Evolutionary conservation across 2,888 invertebrate genomes (phyloP), one percentile per base, ranked within the genome.

Genomic region (Petrolisthes manimaculis): DNA sequence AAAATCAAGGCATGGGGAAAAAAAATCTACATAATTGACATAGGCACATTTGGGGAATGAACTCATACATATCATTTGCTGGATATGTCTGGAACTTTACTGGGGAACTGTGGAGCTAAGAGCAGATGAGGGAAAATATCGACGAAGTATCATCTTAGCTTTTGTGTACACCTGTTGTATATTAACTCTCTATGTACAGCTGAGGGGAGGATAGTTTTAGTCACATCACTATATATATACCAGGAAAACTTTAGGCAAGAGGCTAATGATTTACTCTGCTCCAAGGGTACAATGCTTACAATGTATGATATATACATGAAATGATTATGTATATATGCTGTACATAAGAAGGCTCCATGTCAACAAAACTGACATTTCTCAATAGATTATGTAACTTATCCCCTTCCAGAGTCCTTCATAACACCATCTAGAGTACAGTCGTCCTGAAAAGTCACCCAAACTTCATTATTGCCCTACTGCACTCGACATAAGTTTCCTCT

Each of bases 41-140:
- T 80, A 86, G 86, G 81, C 86, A 86, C 81, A 81, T 81, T 71
- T 75, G 81, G 86, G 81, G 86, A n/a, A 81, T 81, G 56, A 85
- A 86, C 71, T 54, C 37, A 71, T 74, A 86, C 53, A 81, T 14
- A n/a, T 74, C 21, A 56, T n/a, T 55, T 69, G 37, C 21, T 61
- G 71, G 71, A 37, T 56, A 37, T 61, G 56, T 81, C n/a, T 56
- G n/a, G 56, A 24, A 83, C 54, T 9, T 71, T 71, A 21, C 5
- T n/a, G 71, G 5, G 71, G 71, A 71, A n/a, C 5, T 61, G 9
- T 71, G 71, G 5, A n/a, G n/a, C 71, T n/a, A 21, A 18, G n/a
- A n/a, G n/a, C 71, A 9, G 5, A 71, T 14, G 71, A n/a, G 71
- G 18, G 71, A 14, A 71, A 9, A 71, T 9, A 14, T 14, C 14